Conservation (phyloP, 2,113 vertebrate genomes). For the Pampusana beccarii region DNA sequence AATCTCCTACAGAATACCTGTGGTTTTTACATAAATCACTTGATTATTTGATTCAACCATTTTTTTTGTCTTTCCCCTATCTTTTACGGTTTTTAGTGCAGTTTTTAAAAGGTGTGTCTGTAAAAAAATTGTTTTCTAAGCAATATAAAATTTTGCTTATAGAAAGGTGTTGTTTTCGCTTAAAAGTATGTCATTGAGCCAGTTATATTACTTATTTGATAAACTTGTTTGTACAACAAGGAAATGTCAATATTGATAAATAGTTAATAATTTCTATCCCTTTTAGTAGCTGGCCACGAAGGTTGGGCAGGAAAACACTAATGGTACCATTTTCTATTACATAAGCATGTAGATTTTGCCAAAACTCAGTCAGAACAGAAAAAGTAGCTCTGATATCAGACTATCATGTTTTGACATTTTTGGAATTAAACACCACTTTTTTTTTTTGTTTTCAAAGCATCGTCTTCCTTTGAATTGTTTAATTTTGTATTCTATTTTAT, state of each 20-base stretch:
- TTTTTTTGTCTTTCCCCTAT: not conserved
- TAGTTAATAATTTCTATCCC: not conserved
- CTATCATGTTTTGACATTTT: not conserved
- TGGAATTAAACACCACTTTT: not conserved
- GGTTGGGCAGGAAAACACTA: not conserved
- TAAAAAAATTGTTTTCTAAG: not conserved
- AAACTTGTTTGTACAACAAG: not conserved
- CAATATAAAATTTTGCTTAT: not conserved
- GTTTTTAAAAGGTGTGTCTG: not conserved
- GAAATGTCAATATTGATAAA: not conserved
- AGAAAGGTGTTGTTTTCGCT: not conserved
- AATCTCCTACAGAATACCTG: not conserved
- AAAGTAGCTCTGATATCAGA: not conserved
- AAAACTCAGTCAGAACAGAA: not conserved
- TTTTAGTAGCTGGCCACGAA: not conserved
- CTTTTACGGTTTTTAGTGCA: not conserved
- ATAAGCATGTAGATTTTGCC: not conserved
- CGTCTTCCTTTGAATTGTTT: not conserved
- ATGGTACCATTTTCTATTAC: not conserved
- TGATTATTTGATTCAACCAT: not conserved
- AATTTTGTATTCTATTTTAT: conserved; percentile 5
- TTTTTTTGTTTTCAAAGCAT: not conserved
- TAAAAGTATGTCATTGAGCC: not conserved
- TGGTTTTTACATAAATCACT: not conserved
- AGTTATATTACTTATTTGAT: not conserved